phyloP scores from a whole-genome alignment of 2,888 invertebrate genomes.

The Pterostichus madidus region DNA sequence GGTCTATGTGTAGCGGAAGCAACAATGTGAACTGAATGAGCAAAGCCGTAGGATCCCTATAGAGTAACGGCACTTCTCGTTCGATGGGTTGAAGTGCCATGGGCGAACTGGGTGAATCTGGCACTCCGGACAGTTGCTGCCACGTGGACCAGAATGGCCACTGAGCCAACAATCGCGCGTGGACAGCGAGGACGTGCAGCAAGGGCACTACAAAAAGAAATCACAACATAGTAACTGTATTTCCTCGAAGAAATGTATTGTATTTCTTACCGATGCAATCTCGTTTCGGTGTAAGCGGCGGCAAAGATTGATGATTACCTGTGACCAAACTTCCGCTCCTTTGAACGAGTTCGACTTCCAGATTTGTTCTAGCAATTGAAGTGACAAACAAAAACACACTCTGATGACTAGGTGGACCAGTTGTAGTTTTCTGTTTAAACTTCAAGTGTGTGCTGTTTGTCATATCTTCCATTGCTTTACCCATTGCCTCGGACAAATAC shows the following conservation, averaged over 20 bases:
- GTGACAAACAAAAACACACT: slow-evolving; percentile 93
- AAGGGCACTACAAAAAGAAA: slow-evolving; percentile 85
- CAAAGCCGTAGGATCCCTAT: slow-evolving; percentile 92
- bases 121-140: slow-evolving; percentile 79
- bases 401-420: slow-evolving; percentile 83
- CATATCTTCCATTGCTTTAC: slow-evolving; percentile 96
- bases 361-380: slow-evolving; percentile 93
- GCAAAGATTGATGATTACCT: slow-evolving; percentile 75
- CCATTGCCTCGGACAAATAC: slow-evolving; percentile 91
- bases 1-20: slow-evolving; percentile 91
- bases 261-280: slow-evolving; percentile 85
- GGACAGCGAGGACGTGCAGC: slow-evolving; percentile 91
- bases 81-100: slow-evolving; percentile 76
- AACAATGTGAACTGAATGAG: slow-evolving; percentile 92
- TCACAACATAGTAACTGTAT: neutral
- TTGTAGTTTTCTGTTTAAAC: slow-evolving; percentile 84
- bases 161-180: slow-evolving; percentile 86
- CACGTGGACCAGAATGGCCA: slow-evolving; percentile 82
- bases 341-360: slow-evolving; percentile 95
- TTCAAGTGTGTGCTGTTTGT: slow-evolving; percentile 91
- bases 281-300: slow-evolving; percentile 86
- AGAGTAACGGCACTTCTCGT: slow-evolving; percentile 89
- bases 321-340: slow-evolving; percentile 87
- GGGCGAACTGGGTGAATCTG: slow-evolving; percentile 72
- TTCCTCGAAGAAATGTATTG: neutral